These are phyloP conservation scores for Tigriopus japonicus DNA, from an alignment of 1,140 invertebrate genomes.

Conservation along the genomic window DNA sequence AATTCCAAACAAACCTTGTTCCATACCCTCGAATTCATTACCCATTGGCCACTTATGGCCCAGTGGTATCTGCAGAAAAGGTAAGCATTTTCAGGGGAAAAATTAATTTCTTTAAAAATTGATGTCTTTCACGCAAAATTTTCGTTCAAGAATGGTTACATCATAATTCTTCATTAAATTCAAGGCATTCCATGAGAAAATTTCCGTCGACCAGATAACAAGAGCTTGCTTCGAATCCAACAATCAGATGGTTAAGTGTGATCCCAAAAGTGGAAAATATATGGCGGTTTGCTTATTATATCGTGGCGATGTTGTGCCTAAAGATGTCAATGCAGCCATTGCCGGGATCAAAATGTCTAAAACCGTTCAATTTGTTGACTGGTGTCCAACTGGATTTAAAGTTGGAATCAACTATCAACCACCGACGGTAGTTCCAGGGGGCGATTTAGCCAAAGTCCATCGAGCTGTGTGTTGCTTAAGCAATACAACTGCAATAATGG, in stretches of 20 bases:
- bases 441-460: conserved; percentile 31
- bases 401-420: conserved; percentile 33
- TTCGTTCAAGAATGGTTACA: no score
- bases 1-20: conserved; percentile 46
- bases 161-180: no score
- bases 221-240: conserved; percentile 18
- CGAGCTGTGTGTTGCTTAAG: conserved; percentile 30
- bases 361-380: conserved; percentile 33
- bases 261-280: conserved; percentile 33
- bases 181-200: conserved; percentile 27
- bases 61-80: conserved; percentile 1
- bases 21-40: conserved; percentile 46
- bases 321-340: conserved; percentile 32
- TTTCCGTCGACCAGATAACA: conserved; percentile 31
- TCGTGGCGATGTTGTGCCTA: conserved; percentile 25
- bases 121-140: no score
- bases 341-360: conserved; percentile 23
- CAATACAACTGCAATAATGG: conserved; percentile 33
- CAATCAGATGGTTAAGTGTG: conserved; percentile 30
- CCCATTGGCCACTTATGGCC: conserved; percentile 24
- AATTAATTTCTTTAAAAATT: no score
- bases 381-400: conserved; percentile 34
- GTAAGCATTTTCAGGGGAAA: no score
- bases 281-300: conserved; percentile 29
- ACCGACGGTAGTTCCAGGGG: conserved; percentile 33